Conservation (phyloP, 2,888 invertebrate genomes). For the Lasioglossum leucozonium region DNA sequence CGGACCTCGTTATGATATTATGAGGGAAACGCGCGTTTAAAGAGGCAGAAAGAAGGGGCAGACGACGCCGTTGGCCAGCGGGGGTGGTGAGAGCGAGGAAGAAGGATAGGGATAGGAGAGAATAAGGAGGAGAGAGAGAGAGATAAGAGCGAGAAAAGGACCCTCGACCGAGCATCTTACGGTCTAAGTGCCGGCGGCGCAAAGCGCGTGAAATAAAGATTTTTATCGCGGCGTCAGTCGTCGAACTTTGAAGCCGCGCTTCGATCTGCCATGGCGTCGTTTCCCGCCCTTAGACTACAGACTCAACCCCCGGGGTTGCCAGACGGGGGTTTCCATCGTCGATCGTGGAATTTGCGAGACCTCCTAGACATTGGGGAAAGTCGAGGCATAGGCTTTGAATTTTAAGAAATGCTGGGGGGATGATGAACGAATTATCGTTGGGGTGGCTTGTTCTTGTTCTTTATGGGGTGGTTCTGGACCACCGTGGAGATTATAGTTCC, state of each 20-base stretch:
- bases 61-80: not conserved
- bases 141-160: constrained; percentile 15
- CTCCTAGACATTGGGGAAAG: not conserved
- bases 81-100: not conserved
- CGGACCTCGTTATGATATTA: constrained; percentile 71
- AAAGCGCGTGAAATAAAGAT: constrained; percentile 67
- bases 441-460: not conserved
- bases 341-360: not conserved
- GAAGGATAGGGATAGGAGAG: not conserved
- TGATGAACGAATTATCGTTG: not conserved
- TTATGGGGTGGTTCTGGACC: not conserved
- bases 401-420: not conserved
- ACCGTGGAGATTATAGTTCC: not conserved
- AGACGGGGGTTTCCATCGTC: not conserved
- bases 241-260: constrained; percentile 59
- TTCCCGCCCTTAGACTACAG: not conserved
- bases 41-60: constrained; percentile 20
- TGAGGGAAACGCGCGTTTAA: constrained; percentile 68
- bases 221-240: constrained; percentile 62
- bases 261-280: constrained; percentile 36
- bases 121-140: constrained; percentile 23
- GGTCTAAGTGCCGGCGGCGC: constrained; percentile 62
- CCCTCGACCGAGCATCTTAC: constrained; percentile 58
- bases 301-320: not conserved
- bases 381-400: not conserved